These are phyloP conservation scores for Suricata suricatta DNA, from an alignment of 2,113 vertebrate genomes.

Conservation along the genomic window DNA sequence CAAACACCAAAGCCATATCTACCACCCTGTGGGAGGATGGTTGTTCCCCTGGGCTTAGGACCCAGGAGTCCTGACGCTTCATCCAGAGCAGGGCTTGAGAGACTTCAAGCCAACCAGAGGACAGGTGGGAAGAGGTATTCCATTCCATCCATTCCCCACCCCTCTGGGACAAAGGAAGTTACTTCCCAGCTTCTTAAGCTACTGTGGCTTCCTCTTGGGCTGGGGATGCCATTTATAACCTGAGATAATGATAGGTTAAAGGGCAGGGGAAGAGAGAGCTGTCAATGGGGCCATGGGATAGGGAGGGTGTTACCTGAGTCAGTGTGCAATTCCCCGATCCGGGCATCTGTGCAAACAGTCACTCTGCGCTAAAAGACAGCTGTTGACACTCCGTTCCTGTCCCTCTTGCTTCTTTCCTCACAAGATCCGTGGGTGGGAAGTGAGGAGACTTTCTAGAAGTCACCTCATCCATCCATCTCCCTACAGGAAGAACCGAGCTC, in stretches of 20 bases:
- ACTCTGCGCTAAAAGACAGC: background rate
- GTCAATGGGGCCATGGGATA: background rate
- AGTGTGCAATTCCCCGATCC: background rate
- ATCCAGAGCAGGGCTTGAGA: background rate
- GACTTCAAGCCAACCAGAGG: background rate
- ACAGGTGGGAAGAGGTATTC: background rate
- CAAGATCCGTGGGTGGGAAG: background rate
- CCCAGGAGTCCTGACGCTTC: background rate
- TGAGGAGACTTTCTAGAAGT: background rate
- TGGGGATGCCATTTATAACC: background rate
- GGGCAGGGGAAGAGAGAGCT: background rate
- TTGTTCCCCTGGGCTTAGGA: background rate
- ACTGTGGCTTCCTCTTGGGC: background rate
- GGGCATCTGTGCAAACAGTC: too few species aligned
- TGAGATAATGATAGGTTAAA: background rate
- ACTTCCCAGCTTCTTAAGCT: background rate
- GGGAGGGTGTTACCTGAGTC: background rate
- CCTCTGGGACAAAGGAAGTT: background rate
- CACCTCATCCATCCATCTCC: background rate
- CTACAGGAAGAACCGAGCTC: background rate
- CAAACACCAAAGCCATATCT: background rate
- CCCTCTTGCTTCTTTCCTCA: background rate
- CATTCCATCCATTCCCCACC: background rate
- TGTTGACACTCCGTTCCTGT: background rate
- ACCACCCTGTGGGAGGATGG: background rate